phyloP scores from a whole-genome alignment of 1,140 invertebrate genomes.

The Drosophila mauritiana region DNA sequence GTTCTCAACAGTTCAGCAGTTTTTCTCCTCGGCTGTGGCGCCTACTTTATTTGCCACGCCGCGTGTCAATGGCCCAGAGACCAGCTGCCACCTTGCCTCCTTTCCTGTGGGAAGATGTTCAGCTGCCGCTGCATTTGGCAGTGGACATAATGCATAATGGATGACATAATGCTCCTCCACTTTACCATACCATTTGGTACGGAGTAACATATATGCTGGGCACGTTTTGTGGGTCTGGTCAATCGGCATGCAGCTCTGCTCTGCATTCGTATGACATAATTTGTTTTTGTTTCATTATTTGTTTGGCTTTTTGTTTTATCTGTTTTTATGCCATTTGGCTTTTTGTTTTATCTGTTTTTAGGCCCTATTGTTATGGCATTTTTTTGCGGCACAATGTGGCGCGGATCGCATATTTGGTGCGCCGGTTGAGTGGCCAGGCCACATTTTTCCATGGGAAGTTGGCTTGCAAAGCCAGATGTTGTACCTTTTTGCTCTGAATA shows the following conservation, averaged over 20 bases:
- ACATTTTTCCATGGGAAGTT: slow-evolving; percentile 4
- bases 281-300: slow-evolving; percentile 25
- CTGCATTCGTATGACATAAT: slow-evolving; percentile 64
- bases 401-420: slow-evolving; percentile 13
- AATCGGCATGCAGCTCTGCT: slow-evolving; percentile 55
- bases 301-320: not conserved
- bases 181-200: not conserved
- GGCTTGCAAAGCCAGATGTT: slow-evolving; percentile 6
- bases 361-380: slow-evolving; percentile 24
- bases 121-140: slow-evolving; percentile 9
- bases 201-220: slow-evolving; percentile 41
- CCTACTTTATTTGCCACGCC: not conserved
- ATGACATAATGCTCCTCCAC: slow-evolving; percentile 65
- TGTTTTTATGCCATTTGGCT: too few relatives aligned
- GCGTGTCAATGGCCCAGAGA: slow-evolving; percentile 69
- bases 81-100: not conserved
- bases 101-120: slow-evolving; percentile 10
- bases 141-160: too few relatives aligned
- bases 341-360: too few relatives aligned
- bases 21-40: not conserved
- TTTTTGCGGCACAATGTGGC: not conserved
- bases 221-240: slow-evolving; percentile 67
- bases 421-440: slow-evolving; percentile 24
- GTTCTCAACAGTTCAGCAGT: not conserved
- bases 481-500: not conserved